Evolutionary conservation across 2,113 vertebrate species (phyloP).

Genomic region (Bubo scandiacus): DNA sequence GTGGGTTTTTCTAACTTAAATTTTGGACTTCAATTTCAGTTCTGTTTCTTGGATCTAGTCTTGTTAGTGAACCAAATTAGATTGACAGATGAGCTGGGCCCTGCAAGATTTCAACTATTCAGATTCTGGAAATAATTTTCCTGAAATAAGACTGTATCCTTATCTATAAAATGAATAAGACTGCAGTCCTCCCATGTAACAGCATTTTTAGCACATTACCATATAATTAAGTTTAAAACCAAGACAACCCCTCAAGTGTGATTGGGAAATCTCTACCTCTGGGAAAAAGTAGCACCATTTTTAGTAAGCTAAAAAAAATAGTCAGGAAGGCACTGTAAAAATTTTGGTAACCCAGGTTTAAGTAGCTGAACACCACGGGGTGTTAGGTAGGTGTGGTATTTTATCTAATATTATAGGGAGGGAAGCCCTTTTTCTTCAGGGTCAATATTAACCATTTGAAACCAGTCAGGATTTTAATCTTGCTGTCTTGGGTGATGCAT

Average conservation of each 20-base stretch:
- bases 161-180: neutral
- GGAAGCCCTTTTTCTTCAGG: neutral
- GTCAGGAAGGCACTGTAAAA: neutral
- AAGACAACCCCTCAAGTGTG: neutral
- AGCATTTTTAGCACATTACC: neutral
- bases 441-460: neutral
- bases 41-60: neutral
- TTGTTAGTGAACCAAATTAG: neutral
- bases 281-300: neutral
- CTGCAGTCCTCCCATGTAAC: neutral
- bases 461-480: neutral
- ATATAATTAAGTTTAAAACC: neutral
- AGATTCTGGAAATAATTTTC: neutral
- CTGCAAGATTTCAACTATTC: neutral
- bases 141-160: neutral
- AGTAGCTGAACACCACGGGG: neutral
- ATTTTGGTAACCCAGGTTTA: neutral
- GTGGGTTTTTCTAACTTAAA: neutral
- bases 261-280: neutral
- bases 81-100: neutral
- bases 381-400: neutral
- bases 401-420: neutral
- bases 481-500: neutral
- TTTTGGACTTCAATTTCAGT: neutral
- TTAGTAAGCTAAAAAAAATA: neutral